These are phyloP conservation scores for Hemibagrus guttatus DNA, from an alignment of 2,797 vertebrate genomes.

Conservation along the genomic window DNA sequence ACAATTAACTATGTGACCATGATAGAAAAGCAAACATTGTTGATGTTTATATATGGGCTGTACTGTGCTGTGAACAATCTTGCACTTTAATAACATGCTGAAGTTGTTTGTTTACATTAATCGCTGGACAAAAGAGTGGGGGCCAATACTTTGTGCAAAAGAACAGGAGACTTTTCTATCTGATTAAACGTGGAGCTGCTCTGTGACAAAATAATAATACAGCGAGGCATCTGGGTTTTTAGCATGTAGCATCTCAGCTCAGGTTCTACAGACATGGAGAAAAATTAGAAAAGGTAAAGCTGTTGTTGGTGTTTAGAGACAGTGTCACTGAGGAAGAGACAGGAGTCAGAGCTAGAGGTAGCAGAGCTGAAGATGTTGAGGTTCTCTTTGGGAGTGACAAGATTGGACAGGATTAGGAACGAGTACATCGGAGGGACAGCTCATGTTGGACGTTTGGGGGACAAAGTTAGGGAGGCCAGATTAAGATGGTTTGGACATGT, in stretches of 20 bases:
- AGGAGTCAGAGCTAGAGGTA: too few species aligned
- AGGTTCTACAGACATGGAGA: not conserved
- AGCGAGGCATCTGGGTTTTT: not conserved
- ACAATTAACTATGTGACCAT: not conserved
- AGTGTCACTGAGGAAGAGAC: too few species aligned
- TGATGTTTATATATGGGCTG: not conserved
- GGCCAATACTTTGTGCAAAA: not conserved
- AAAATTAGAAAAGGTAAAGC: not conserved
- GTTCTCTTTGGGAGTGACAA: too few species aligned
- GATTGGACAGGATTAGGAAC: too few species aligned
- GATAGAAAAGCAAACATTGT: not conserved
- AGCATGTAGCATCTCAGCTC: not conserved
- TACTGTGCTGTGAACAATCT: not conserved
- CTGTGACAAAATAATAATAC: not conserved
- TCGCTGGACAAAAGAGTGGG: not conserved
- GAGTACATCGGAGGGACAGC: too few species aligned
- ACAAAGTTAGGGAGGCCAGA: too few species aligned
- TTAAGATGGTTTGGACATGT: too few species aligned
- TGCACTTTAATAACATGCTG: not conserved
- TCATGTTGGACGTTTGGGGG: too few species aligned
- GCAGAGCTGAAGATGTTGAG: too few species aligned
- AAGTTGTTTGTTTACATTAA: not conserved
- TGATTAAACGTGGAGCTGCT: not conserved
- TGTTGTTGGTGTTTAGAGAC: too few species aligned
- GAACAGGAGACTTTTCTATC: not conserved